A percentile compares a stretch with the other conserved stretches of the same genome.
phyloP scores from a whole-genome alignment of 1,140 invertebrate species.

The roundworm (Caenorhabditis elegans) region WBcel235 BX284606.5:6603001-6603500 shows the following conservation, averaged over 20 bases:
- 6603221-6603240: not conserved
- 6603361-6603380: not conserved
- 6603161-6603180: constrained; percentile 25
- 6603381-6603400: not conserved
- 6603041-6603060: too few species aligned
- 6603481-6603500: not conserved
- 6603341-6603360: not conserved
- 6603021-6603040: too few species aligned
- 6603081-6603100: too few species aligned
- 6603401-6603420: not conserved
- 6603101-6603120: not conserved
- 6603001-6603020: too few species aligned
- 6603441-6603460: not conserved
- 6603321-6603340: constrained; percentile 10
- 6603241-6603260: not conserved
- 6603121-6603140: not conserved
- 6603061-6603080: too few species aligned
- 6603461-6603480: not conserved
- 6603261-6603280: constrained; percentile 15
- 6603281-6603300: not conserved
- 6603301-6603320: not conserved
- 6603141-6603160: not conserved
- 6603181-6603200: not conserved
- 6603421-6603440: too few species aligned
- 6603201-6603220: not conserved